These are phyloP conservation scores for Cepaea nemoralis DNA, from an alignment of 1,140 invertebrate genomes.

Conservation along the genomic window DNA sequence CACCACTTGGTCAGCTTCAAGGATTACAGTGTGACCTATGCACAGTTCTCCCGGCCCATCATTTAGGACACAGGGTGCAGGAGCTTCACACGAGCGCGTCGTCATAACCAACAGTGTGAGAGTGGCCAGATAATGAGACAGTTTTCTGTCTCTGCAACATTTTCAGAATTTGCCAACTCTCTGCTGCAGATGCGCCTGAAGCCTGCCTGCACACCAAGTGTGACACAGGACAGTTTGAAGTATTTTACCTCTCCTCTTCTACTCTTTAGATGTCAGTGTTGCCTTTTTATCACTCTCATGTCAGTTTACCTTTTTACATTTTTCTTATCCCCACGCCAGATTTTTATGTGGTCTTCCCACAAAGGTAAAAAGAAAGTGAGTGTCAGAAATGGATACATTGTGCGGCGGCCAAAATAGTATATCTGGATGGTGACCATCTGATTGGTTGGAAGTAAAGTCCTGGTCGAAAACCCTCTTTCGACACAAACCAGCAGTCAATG, in stretches of 20 bases:
- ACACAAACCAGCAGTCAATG: background rate
- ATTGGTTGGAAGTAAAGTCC: slow-evolving; percentile 15
- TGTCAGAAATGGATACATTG: slow-evolving; percentile 23
- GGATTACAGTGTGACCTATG: slow-evolving; percentile 93
- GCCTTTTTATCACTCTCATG: background rate
- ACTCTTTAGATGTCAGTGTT: background rate
- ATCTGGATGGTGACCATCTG: background rate
- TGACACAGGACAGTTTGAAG: background rate
- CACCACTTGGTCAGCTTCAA: slow-evolving; percentile 90
- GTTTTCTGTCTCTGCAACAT: too few species aligned
- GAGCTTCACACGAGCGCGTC: background rate
- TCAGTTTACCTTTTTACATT: background rate
- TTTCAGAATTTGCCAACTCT: background rate
- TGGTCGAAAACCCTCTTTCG: slow-evolving; percentile 25
- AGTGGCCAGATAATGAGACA: too few species aligned
- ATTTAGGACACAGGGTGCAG: slow-evolving; percentile 58
- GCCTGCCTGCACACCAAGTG: slow-evolving; percentile 30
- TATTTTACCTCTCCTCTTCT: background rate
- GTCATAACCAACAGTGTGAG: slow-evolving; percentile 3
- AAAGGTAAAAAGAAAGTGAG: slow-evolving; percentile 29
- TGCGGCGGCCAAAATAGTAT: slow-evolving; percentile 16
- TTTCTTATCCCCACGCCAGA: slow-evolving; percentile 8
- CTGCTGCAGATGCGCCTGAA: slow-evolving; percentile 9
- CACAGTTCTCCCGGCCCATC: slow-evolving; percentile 78
- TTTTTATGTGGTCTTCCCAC: slow-evolving; percentile 19